Base-by-base conservation (phyloP, 2,113 vertebrate species). In the Phocoena phocoena region DNA sequence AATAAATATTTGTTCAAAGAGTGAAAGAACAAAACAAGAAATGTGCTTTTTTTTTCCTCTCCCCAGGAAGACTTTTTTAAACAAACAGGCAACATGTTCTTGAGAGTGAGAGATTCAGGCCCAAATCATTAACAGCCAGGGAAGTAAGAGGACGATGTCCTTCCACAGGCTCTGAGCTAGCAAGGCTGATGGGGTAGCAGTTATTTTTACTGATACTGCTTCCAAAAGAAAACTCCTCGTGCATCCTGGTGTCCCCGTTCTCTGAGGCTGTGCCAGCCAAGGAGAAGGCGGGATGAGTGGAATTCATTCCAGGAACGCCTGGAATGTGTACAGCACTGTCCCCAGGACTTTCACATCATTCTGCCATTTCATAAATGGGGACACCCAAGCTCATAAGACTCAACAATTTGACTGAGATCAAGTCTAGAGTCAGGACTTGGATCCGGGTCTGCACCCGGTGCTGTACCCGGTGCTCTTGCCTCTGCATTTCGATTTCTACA, bases 11-110 rank as follows among this genome's bases (percentile, higher is more conserved):
- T 92, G 93, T 70, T 47, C 50, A 55, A 74, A 84, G 38, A 92
- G 33, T 36, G 55, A 74, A 96, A 70, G 82, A 73, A 62, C 44
- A 82, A 62, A 97, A 36, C 12, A 18, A 92, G 76, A 76, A 36
- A 17, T 38, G 10, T 65, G 26, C 18, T 21, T 44, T 76, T 11
- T 60, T 20, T 14, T 1, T 14, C 15, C 31, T 6, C 44, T 33
- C 41, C 50, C 63, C 41, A 77, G 44, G 76, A 83, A 84, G 92
- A 41, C 33, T 95, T 83, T 20, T 93, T 77, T 63, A n/a, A 77
- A 93, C 44, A 65, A 95, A 88, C n/a, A 89, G 62, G 44, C 84
- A 63, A 36, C 70, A 9, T n/a, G 41, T 89, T 60, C 60, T 38
- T 18, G 62, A 89, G 79, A 80, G 60, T 23, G 21, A 33, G 10